A percentile compares a stretch with the other conserved stretches of the same genome.
phyloP scores from a whole-genome alignment of 1,140 invertebrate species.

The Frieseomelitta varia region DNA sequence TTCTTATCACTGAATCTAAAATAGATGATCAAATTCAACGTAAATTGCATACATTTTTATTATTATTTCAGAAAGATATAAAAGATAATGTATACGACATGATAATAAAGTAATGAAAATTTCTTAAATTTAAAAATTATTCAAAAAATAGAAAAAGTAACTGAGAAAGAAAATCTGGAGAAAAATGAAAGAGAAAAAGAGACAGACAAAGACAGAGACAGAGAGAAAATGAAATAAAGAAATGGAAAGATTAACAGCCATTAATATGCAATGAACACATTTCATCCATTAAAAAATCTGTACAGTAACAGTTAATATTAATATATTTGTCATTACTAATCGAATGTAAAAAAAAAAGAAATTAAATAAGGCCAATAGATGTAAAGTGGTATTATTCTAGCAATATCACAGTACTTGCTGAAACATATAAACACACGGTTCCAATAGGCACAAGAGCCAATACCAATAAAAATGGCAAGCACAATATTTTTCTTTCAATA shows the following conservation, averaged over 20 bases:
- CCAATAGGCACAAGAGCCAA: slow-evolving; percentile 68
- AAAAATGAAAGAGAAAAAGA: not conserved
- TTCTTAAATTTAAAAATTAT: slow-evolving; percentile 29
- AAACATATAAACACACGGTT: slow-evolving; percentile 78
- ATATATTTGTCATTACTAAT: slow-evolving; percentile 64
- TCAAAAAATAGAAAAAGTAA: not conserved
- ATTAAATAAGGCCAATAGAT: slow-evolving; percentile 78
- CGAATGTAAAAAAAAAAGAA: slow-evolving; percentile 73
- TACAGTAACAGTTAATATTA: slow-evolving; percentile 65
- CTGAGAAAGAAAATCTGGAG: not conserved
- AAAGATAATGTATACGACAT: slow-evolving; percentile 25
- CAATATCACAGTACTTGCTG: slow-evolving; percentile 82
- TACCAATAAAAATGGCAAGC: slow-evolving; percentile 77
- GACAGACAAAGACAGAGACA: not conserved
- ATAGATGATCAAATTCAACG: not conserved
- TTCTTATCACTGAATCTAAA: not conserved
- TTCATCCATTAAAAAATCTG: slow-evolving; percentile 74
- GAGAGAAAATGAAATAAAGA: not conserved
- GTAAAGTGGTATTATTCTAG: slow-evolving; percentile 79
- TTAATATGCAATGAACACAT: slow-evolving; percentile 75
- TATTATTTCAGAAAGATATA: slow-evolving; percentile 29
- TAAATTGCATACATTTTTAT: not conserved
- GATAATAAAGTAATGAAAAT: slow-evolving; percentile 35
- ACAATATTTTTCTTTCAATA: slow-evolving; percentile 70
- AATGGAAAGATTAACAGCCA: slow-evolving; percentile 57